Conservation (phyloP, 2,113 vertebrate genomes). For the Alligator mississippiensis region DNA sequence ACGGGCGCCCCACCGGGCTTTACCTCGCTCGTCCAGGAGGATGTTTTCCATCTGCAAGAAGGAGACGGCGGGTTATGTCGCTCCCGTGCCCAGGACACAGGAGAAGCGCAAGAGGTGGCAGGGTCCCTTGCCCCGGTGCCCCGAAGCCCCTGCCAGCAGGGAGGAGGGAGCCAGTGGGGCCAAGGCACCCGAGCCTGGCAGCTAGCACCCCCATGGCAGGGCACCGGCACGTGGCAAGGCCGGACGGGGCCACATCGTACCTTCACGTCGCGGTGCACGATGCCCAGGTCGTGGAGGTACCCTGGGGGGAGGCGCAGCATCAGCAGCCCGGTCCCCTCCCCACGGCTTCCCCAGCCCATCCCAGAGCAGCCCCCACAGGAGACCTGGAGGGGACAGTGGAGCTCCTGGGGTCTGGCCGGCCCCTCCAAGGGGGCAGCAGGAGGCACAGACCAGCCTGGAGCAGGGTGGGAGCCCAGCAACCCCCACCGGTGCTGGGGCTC, state of each 20-base stretch:
- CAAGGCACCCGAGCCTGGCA: too few species aligned
- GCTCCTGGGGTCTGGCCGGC: too few species aligned
- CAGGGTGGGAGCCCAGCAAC: not conserved
- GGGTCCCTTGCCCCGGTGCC: too few species aligned
- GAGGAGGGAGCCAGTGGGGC: too few species aligned
- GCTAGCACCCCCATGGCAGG: too few species aligned
- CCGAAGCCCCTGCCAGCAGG: too few species aligned
- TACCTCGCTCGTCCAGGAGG: slow-evolving; percentile 92
- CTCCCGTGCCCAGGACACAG: rapidly evolving
- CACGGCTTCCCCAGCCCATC: rapidly evolving
- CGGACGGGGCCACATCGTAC: slow-evolving; percentile 63
- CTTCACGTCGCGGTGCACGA: slow-evolving; percentile 95
- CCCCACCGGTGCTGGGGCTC: not conserved
- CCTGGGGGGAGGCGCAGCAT: slow-evolving; percentile 73
- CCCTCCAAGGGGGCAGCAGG: too few species aligned
- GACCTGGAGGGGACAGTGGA: too few species aligned
- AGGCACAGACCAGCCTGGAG: too few species aligned
- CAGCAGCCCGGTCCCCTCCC: rapidly evolving
- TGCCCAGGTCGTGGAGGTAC: slow-evolving; percentile 93
- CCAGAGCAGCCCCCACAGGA: too few species aligned
- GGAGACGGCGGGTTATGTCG: not conserved
- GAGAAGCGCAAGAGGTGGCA: too few species aligned
- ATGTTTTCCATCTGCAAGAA: slow-evolving; percentile 95
- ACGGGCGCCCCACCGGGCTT: not conserved
- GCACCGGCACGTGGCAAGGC: too few species aligned